These are phyloP conservation scores for Pyrrhosoma nymphula DNA, from an alignment of 2,888 invertebrate genomes.

Conservation along the genomic window DNA sequence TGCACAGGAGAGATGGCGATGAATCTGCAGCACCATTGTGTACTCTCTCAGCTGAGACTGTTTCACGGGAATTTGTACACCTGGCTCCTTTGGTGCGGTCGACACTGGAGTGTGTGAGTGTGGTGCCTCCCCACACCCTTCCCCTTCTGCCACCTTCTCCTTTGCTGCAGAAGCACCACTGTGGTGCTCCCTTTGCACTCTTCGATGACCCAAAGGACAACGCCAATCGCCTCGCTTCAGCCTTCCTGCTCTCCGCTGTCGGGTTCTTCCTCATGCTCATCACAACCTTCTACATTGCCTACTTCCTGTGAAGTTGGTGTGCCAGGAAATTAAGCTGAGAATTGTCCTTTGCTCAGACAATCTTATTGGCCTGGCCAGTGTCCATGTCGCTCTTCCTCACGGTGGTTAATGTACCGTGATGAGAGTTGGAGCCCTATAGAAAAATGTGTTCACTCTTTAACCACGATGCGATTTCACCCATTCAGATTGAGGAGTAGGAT, in stretches of 20 bases:
- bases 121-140: slow-evolving; percentile 23
- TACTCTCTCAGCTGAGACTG: not conserved
- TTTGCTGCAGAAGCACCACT: not conserved
- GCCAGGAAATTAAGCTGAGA: not conserved
- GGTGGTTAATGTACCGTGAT: too few species aligned
- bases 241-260: slow-evolving; percentile 81
- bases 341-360: not conserved
- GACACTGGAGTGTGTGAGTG: slow-evolving; percentile 51
- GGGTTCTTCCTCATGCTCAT: slow-evolving; percentile 80
- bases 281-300: slow-evolving; percentile 81
- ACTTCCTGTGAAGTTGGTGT: slow-evolving; percentile 77
- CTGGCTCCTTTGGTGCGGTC: slow-evolving; percentile 71
- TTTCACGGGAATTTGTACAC: slow-evolving; percentile 66
- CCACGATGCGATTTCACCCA: not conserved
- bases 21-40: not conserved
- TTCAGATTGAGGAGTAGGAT: not conserved
- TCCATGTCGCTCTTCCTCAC: not conserved
- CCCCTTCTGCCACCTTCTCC: not conserved
- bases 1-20: not conserved
- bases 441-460: not conserved
- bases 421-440: not conserved
- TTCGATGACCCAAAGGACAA: slow-evolving; percentile 78
- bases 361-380: not conserved
- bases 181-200: not conserved
- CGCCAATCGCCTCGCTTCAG: slow-evolving; percentile 76